Conservation (phyloP, 2,888 invertebrate genomes). For the Hemithea aestivaria region DNA sequence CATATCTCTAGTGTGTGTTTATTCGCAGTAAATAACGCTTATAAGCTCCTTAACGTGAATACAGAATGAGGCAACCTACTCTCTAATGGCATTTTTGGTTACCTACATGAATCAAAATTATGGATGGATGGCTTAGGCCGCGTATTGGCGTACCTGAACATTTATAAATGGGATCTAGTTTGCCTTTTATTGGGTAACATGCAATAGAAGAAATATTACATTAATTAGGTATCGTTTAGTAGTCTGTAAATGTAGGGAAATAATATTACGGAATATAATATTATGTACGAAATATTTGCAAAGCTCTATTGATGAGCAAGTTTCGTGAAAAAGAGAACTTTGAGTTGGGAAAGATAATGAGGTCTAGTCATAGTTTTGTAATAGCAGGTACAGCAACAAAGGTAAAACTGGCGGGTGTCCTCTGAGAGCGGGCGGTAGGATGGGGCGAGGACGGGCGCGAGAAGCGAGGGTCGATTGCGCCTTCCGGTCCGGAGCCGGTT, state of each 20-base stretch:
- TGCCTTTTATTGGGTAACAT: too few relatives aligned
- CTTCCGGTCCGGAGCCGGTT: conserved; percentile 73
- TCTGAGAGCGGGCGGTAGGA: conserved; percentile 22
- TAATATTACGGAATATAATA: too few relatives aligned
- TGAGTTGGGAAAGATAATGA: conserved; percentile 13
- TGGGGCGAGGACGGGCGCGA: conserved; percentile 29
- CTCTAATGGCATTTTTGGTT: conserved; percentile 25
- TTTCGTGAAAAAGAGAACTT: background rate
- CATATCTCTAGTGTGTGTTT: conserved; percentile 41
- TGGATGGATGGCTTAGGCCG: conserved; percentile 6
- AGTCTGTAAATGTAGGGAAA: too few relatives aligned
- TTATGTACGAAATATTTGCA: too few relatives aligned
- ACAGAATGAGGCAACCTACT: conserved; percentile 24
- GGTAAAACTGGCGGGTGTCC: conserved; percentile 15
- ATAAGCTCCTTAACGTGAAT: conserved; percentile 29
- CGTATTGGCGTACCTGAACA: conserved; percentile 7
- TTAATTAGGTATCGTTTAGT: too few relatives aligned
- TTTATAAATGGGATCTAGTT: background rate
- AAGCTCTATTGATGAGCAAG: too few relatives aligned
- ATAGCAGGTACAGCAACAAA: conserved; percentile 15
- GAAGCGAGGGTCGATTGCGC: conserved; percentile 53
- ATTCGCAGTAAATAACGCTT: conserved; percentile 35
- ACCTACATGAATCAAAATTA: conserved; percentile 19
- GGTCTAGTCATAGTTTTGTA: conserved; percentile 11
- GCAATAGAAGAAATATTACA: too few relatives aligned